These are phyloP conservation scores for Pyrocoelia pectoralis DNA, from an alignment of 2,888 invertebrate genomes.

Conservation along the genomic window DNA sequence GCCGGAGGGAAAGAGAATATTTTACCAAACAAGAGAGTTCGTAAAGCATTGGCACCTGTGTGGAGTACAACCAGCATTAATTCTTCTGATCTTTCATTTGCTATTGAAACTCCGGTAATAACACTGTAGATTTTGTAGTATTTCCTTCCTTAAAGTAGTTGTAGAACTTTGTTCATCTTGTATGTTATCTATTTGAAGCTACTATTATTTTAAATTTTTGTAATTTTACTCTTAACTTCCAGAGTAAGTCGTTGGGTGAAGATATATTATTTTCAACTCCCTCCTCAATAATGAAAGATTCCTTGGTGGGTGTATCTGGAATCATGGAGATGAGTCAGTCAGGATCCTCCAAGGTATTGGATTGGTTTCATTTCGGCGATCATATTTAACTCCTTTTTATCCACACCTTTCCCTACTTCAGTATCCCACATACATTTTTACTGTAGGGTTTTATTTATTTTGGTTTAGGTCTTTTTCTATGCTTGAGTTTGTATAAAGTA, in stretches of 20 bases:
- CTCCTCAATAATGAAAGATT: conserved; percentile 85
- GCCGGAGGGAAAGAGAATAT: conserved; percentile 72
- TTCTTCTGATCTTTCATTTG: conserved; percentile 71
- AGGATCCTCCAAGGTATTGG: conserved; percentile 58
- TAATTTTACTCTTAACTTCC: conserved; percentile 57
- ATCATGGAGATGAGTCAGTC: conserved; percentile 66
- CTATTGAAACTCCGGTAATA: conserved; percentile 78
- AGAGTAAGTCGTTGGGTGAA: conserved; percentile 80
- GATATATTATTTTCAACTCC: conserved; percentile 81
- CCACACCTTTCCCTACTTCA: conserved; percentile 15
- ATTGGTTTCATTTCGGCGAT: conserved; percentile 58
- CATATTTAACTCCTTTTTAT: conserved; percentile 48
- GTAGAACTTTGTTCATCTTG: background rate
- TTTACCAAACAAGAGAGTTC: conserved; percentile 74
- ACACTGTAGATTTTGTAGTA: background rate
- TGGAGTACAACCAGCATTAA: conserved; percentile 66
- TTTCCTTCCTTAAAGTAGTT: background rate
- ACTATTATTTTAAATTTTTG: conserved; percentile 6
- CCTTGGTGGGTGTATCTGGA: conserved; percentile 74
- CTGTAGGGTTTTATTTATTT: conserved; percentile 13
- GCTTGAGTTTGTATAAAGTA: conserved; percentile 15
- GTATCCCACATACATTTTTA: conserved; percentile 9
- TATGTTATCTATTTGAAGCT: background rate
- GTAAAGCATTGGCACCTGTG: conserved; percentile 81
- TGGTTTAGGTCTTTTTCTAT: conserved; percentile 26